Conservation (phyloP, 2,113 vertebrate genomes). For the Amphilophus citrinellus region DNA sequence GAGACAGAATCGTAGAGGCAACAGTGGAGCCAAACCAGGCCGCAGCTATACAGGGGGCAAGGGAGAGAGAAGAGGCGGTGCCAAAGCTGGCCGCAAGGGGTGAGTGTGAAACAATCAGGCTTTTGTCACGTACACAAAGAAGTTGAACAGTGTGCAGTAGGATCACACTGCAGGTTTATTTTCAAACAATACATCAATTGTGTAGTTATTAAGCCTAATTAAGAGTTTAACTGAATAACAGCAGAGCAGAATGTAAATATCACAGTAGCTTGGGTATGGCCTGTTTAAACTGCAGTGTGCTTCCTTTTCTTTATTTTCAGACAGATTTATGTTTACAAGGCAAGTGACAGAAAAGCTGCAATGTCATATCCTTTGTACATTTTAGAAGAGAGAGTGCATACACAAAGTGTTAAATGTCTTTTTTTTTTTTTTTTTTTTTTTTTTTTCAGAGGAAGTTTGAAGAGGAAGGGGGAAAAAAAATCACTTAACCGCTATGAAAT, state of each 20-base stretch:
- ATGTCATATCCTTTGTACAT: too few species aligned
- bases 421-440: too few species aligned
- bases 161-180: constrained; percentile 23
- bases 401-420: too few species aligned
- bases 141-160: not conserved
- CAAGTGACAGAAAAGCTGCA: too few species aligned
- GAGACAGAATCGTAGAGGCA: constrained; percentile 92
- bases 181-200: constrained; percentile 30
- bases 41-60: constrained; percentile 92
- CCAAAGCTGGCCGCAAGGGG: constrained; percentile 92
- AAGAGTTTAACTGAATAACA: not conserved
- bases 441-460: too few species aligned
- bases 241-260: not conserved
- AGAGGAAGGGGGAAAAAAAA: too few species aligned
- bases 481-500: too few species aligned
- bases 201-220: constrained; percentile 14
- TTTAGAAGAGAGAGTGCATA: too few species aligned
- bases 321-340: too few species aligned
- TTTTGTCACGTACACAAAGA: constrained; percentile 46
- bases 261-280: not conserved
- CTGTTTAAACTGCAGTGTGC: too few species aligned
- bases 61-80: constrained; percentile 89
- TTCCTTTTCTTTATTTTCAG: too few species aligned
- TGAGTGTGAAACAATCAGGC: constrained; percentile 79
- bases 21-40: constrained; percentile 88